phyloP scores from a whole-genome alignment of 2,113 vertebrate species.

The Camelus bactrianus region DNA sequence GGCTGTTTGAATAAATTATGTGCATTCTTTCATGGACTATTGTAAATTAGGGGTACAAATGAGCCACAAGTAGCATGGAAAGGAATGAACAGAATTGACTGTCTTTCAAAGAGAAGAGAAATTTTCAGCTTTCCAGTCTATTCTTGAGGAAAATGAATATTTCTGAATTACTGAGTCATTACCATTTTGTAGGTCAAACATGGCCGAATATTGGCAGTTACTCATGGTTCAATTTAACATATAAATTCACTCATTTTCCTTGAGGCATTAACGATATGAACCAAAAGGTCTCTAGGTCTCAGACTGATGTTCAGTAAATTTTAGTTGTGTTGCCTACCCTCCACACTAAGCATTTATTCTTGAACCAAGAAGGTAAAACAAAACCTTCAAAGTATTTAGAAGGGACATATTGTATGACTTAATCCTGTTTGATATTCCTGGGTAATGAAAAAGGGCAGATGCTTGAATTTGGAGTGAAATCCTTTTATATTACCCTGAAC shows the following conservation, averaged over 20 bases:
- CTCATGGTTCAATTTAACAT: neutral
- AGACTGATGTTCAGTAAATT: neutral
- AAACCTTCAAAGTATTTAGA: neutral
- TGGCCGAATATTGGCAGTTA: neutral
- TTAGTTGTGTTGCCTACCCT: neutral
- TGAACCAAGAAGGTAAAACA: neutral
- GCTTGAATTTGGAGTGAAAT: neutral
- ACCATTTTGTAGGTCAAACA: neutral
- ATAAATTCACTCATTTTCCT: neutral
- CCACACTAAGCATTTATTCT: neutral
- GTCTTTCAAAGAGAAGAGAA: constrained; percentile 9
- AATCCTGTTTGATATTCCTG: neutral
- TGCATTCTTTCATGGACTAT: neutral
- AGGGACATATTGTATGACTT: neutral
- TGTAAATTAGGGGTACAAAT: neutral
- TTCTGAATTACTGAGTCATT: neutral
- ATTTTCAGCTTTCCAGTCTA: neutral
- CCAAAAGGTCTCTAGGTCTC: neutral
- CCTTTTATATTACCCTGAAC: neutral
- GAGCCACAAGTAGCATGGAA: neutral
- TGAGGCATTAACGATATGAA: neutral
- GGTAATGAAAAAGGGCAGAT: neutral
- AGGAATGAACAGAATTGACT: neutral
- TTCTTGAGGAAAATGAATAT: neutral
- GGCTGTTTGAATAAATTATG: neutral